Evolutionary conservation across 2,113 vertebrate genomes (phyloP).

Genomic region (Oncorhynchus masou): DNA sequence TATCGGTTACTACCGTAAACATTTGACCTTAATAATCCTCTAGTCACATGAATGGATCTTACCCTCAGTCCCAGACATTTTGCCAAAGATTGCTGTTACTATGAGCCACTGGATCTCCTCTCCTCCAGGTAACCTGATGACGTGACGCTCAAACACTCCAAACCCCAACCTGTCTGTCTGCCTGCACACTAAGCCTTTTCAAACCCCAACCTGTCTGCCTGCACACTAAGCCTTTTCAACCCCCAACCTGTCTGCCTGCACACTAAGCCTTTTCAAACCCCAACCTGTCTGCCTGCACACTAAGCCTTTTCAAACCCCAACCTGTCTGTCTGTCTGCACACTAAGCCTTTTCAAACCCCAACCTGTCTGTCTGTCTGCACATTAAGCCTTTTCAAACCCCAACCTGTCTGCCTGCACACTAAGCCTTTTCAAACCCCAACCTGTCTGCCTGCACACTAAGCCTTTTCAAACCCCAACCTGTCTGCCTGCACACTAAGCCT

Average conservation of each 20-base stretch:
- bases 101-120: constrained; percentile 22
- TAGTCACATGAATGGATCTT: constrained; percentile 13
- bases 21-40: too few species aligned
- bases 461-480: too few species aligned
- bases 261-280: too few species aligned
- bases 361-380: constrained; percentile 5
- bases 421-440: too few species aligned
- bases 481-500: too few species aligned
- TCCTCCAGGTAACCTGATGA: constrained; percentile 53
- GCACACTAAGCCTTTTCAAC: constrained; percentile 47
- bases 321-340: too few species aligned
- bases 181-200: not conserved
- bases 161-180: constrained; percentile 6
- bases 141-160: constrained; percentile 22
- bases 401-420: too few species aligned
- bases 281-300: too few species aligned
- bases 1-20: too few species aligned
- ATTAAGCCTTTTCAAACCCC: too few species aligned
- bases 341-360: not conserved
- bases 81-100: constrained; percentile 25
- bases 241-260: not conserved
- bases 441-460: too few species aligned
- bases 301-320: too few species aligned
- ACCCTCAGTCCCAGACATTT: not conserved
- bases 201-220: not conserved